Conservation (phyloP, 2,113 vertebrate species). For the Pseudorectes ferrugineus region DNA sequence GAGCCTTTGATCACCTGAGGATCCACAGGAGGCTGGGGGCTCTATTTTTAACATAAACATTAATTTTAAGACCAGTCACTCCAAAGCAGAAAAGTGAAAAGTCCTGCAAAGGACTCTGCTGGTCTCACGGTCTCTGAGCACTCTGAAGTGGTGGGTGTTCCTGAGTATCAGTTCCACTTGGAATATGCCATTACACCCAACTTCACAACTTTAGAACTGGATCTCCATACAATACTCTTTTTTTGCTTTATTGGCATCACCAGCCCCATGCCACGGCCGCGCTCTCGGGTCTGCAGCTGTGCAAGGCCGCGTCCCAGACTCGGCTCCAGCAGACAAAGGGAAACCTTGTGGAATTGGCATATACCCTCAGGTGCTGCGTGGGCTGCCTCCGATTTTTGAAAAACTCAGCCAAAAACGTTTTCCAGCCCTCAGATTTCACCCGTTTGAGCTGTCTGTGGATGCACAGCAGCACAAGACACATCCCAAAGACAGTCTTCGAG, state of each 20-base stretch:
- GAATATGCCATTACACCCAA: neutral
- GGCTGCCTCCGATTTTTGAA: neutral
- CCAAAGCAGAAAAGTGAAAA: neutral
- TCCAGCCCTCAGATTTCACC: neutral
- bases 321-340: neutral
- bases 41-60: neutral
- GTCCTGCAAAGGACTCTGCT: neutral
- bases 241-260: neutral
- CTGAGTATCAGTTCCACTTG: neutral
- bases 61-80: neutral
- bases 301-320: too few species aligned
- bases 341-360: neutral
- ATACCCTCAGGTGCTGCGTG: accelerated
- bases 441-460: neutral
- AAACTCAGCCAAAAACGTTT: neutral
- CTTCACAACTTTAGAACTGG: neutral
- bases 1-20: neutral
- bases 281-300: neutral
- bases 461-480: accelerated
- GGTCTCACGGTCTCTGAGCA: neutral
- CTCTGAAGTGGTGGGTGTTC: neutral
- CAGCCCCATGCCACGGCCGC: accelerated
- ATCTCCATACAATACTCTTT: neutral
- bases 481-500: neutral
- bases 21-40: neutral